Percentiles rank a stretch among this genome's conserved stretches.
These are phyloP conservation scores for Dolichallabes microphthalmus DNA, from an alignment of 2,113 vertebrate genomes.

Conservation along the genomic window DNA sequence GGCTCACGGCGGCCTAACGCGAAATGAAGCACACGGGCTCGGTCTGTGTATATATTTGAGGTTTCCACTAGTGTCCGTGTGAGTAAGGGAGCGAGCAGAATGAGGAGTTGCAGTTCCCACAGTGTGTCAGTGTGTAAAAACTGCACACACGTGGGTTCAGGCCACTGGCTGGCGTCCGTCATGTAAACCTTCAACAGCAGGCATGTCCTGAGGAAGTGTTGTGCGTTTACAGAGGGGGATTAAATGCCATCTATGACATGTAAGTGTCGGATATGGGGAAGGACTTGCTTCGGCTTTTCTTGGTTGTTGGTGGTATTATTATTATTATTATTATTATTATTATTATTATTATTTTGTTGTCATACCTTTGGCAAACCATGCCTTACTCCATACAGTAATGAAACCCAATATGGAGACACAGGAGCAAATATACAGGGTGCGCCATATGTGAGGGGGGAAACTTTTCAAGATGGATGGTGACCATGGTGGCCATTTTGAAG, in stretches of 20 bases:
- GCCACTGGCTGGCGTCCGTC: conserved; percentile 43
- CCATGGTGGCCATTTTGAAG: too few relatives aligned
- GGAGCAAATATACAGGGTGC: too few relatives aligned
- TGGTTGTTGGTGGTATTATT: neutral
- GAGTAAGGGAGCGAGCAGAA: conserved; percentile 33
- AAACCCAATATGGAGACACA: too few relatives aligned
- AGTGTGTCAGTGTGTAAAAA: neutral
- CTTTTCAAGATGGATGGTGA: too few relatives aligned
- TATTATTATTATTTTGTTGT: neutral
- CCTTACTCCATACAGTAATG: neutral
- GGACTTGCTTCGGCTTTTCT: neutral
- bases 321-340: too few relatives aligned
- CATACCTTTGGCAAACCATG: neutral
- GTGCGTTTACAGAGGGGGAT: conserved; percentile 42
- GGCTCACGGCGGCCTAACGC: conserved; percentile 1
- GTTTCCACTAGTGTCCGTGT: conserved; percentile 25
- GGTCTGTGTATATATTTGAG: conserved; percentile 35
- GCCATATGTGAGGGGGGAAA: too few relatives aligned
- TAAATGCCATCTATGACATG: conserved; percentile 44
- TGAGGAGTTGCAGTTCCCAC: conserved; percentile 45
- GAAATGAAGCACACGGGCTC: conserved; percentile 7
- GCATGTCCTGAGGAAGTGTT: conserved; percentile 43
- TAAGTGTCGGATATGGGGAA: conserved; percentile 45
- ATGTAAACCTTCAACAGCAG: conserved; percentile 56
- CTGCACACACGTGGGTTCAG: conserved; percentile 21